Conservation (phyloP, 2,797 vertebrate species). For the Typhlichthys eigenmanni region DNA sequence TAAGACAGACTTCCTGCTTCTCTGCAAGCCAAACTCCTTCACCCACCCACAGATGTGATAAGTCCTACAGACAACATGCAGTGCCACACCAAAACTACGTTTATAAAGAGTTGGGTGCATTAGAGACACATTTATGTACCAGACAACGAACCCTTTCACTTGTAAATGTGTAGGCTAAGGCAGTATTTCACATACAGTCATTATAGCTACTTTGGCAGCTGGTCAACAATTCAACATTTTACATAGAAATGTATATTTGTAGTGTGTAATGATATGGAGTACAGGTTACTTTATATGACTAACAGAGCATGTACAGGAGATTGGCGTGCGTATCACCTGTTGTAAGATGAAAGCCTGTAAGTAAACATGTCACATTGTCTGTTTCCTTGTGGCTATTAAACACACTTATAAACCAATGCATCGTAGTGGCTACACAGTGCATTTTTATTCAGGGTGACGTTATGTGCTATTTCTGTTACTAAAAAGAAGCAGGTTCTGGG, state of each 20-base stretch:
- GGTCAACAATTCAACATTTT: neutral
- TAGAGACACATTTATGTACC: too few species aligned
- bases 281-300: too few species aligned
- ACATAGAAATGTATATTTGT: constrained; percentile 8
- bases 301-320: too few species aligned
- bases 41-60: neutral
- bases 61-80: constrained; percentile 1
- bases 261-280: neutral
- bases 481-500: constrained; percentile 4
- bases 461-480: constrained; percentile 22
- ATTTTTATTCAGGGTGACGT: constrained; percentile 13
- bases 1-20: constrained; percentile 39
- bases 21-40: neutral
- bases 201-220: neutral
- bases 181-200: neutral
- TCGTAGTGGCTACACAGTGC: too few species aligned
- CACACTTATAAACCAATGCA: too few species aligned
- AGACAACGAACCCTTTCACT: too few species aligned
- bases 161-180: too few species aligned
- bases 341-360: too few species aligned
- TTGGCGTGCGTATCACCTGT: too few species aligned
- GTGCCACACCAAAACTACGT: neutral
- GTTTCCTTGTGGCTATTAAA: too few species aligned
- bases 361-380: too few species aligned
- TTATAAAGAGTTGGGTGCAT: neutral